Evolutionary conservation across 2,797 vertebrate genomes (phyloP).

Genomic region (Loriculus beryllinus): DNA sequence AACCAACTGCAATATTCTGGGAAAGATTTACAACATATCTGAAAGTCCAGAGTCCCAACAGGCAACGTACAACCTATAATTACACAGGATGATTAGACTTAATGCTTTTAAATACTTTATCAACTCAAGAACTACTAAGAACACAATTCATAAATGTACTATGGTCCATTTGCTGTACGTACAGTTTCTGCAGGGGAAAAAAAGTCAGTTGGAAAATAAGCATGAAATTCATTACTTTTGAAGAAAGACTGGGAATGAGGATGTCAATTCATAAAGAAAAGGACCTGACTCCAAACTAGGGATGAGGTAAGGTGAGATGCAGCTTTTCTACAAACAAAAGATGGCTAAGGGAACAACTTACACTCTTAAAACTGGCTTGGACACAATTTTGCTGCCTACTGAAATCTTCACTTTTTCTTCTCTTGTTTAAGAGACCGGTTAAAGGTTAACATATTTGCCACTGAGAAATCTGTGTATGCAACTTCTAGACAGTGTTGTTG

Average conservation of each 20-base stretch:
- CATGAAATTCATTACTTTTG: neutral
- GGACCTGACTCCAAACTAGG: neutral
- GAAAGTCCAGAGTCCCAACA: constrained; percentile 17
- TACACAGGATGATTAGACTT: constrained; percentile 61
- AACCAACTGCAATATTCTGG: neutral
- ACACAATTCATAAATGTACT: constrained; percentile 50
- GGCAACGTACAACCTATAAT: neutral
- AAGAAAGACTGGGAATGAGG: neutral
- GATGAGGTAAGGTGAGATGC: neutral
- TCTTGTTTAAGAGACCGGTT: neutral
- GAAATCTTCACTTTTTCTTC: neutral
- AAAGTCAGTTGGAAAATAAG: neutral
- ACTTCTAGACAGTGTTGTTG: neutral
- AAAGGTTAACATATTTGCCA: neutral
- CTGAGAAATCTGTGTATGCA: neutral
- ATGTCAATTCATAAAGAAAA: neutral
- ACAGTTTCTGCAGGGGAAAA: neutral
- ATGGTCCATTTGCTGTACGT: constrained; percentile 51
- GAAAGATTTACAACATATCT: constrained; percentile 23
- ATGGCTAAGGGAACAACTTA: neutral
- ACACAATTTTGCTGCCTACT: neutral
- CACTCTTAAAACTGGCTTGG: neutral
- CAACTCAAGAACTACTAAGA: constrained; percentile 12
- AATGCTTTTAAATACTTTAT: constrained; percentile 57
- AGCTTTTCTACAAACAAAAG: neutral